A percentile compares a stretch with the other conserved stretches of the same genome.
Evolutionary conservation across 1,140 invertebrate genomes (phyloP).

Genomic region (Lucilia sericata): DNA sequence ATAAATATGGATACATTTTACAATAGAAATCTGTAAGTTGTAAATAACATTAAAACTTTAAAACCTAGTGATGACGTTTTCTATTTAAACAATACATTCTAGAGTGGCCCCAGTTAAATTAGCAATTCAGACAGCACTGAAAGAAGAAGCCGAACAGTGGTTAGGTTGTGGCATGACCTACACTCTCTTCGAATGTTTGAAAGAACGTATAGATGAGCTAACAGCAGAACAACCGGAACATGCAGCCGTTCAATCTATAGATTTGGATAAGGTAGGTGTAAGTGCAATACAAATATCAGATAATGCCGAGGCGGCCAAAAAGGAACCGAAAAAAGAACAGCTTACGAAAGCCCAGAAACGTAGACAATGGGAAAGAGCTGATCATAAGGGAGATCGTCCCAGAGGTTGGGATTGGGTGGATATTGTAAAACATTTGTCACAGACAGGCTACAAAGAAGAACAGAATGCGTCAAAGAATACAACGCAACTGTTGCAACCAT

Average conservation of each 20-base stretch:
- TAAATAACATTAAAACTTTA: neutral
- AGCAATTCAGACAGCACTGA: conserved; percentile 75
- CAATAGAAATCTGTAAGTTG: conserved; percentile 91
- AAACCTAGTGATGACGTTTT: neutral
- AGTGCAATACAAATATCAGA: conserved; percentile 61
- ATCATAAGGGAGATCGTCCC: conserved; percentile 85
- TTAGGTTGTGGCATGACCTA: conserved; percentile 94
- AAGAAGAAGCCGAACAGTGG: conserved; percentile 82
- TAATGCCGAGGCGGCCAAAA: conserved; percentile 65
- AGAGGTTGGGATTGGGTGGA: conserved; percentile 96
- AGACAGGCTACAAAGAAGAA: conserved; percentile 69
- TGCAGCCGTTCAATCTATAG: conserved; percentile 58
- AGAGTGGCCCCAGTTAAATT: conserved; percentile 81
- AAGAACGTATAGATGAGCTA: conserved; percentile 83
- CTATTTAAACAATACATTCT: conserved; percentile 19
- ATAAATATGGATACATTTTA: conserved; percentile 94
- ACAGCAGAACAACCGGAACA: conserved; percentile 77
- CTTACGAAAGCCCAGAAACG: conserved; percentile 93
- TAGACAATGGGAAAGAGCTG: conserved; percentile 84
- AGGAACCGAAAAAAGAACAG: conserved; percentile 81
- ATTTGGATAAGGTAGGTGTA: conserved; percentile 55
- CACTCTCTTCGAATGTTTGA: conserved; percentile 91
- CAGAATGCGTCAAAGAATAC: neutral
- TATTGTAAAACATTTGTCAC: conserved; percentile 94
- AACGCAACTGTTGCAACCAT: conserved; percentile 37